Conservation (phyloP, 2,113 vertebrate genomes). For the Vulpes vulpes region DNA sequence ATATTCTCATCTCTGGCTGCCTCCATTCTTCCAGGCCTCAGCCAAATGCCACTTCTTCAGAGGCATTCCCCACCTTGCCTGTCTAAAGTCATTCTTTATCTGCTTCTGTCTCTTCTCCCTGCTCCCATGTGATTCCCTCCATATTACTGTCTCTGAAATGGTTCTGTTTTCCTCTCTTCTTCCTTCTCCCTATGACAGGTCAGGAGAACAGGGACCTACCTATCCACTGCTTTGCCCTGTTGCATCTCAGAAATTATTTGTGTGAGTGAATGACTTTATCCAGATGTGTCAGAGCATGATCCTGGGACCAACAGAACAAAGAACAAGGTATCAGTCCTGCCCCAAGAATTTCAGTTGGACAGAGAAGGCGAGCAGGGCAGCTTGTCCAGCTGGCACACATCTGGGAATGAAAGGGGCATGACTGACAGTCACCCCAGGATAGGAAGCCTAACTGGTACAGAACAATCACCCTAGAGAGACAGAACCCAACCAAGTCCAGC, state of each 20-base stretch:
- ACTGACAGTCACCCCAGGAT: not conserved
- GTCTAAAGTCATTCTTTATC: not conserved
- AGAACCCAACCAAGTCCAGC: not conserved
- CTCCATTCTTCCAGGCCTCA: not conserved
- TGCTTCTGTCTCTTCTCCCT: not conserved
- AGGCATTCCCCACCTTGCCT: not conserved
- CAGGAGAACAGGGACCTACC: not conserved
- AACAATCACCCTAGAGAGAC: not conserved
- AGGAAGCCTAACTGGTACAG: not conserved
- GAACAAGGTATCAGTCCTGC: not conserved
- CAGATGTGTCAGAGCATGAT: not conserved
- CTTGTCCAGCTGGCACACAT: not conserved
- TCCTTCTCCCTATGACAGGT: not conserved
- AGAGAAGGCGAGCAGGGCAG: too few relatives aligned
- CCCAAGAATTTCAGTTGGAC: not conserved
- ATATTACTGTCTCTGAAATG: not conserved
- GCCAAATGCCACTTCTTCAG: not conserved
- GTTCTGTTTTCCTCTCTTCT: not conserved
- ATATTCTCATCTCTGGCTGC: not conserved
- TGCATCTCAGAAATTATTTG: not conserved
- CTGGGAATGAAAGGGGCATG: not conserved
- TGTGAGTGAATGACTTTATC: not conserved
- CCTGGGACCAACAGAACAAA: not conserved
- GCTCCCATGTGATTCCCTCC: not conserved
- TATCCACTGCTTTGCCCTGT: not conserved